Evolutionary conservation across 2,797 vertebrate species (phyloP), one percentile per base, ranked within the genome.

Genomic region (Cirrhinus mrigala): DNA sequence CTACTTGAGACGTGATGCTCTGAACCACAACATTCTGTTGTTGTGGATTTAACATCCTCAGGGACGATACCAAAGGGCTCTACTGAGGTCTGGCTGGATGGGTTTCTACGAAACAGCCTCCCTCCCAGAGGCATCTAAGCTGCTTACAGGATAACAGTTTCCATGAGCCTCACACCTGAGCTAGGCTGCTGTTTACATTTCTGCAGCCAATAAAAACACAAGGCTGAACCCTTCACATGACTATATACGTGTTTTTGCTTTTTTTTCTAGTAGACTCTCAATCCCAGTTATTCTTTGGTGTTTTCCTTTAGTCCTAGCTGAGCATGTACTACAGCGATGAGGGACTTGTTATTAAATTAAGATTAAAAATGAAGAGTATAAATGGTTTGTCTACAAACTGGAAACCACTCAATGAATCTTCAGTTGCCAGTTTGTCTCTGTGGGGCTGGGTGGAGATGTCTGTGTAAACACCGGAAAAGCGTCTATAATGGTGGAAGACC

Each of bases 121-220:
- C 86, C 70, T 87, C 89, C 80, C 80, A 71, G 48, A 48, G 18
- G 81, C 74, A 40, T 54, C 69, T 80, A 82, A 79, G 86, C 84
- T 87, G 76, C 78, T 87, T 79, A 56, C 77, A 86, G 68, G 66
- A 62, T 76, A 87, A 86, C 87, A 9, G 5, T 89, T 89, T 87
- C 87, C 87, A 79, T 37, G 20, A 84, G 52, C 44, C 27, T 79
- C 54, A 70, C 74, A 84, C 64, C 75, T 84, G 83, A 70, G 52
- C 74, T 69, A 29, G 52, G 54, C 27, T 68, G 18, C 12, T 70
- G 82, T 71, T 84, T 66, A 83, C 66, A 66, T 81, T 44, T 86
- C 81, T 16, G 4, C 54, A 76, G 22, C 79, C 79, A 86, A 66
- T 82, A 66, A n/a, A 70, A 78, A n/a, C 15, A 12, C 0, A 5